Evolutionary conservation across 2,113 vertebrate species (phyloP).

Genomic region (Charadrius vociferus): DNA sequence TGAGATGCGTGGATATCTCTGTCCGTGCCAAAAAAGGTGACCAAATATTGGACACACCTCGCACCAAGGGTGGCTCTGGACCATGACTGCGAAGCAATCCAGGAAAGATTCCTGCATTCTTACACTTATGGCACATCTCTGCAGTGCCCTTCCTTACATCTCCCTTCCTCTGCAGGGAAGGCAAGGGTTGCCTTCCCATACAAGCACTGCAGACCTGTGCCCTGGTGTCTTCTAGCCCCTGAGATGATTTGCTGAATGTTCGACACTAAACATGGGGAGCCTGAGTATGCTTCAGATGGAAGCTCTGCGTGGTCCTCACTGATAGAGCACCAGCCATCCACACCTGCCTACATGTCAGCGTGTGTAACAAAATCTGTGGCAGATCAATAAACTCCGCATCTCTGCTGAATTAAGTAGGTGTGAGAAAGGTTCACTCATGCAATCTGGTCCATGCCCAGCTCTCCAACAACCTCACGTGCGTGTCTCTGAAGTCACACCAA

Average conservation of each 20-base stretch:
- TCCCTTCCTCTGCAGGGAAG: too few relatives aligned
- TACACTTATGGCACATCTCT: background rate
- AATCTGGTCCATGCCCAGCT: background rate
- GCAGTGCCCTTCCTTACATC: too few relatives aligned
- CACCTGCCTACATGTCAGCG: background rate
- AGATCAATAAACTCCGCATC: background rate
- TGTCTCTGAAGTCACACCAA: background rate
- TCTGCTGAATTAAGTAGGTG: background rate
- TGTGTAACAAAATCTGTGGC: background rate
- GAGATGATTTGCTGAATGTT: accelerated
- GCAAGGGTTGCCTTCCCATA: background rate
- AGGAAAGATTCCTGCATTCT: background rate
- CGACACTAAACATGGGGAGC: background rate
- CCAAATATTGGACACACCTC: background rate
- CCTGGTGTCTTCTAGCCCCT: background rate
- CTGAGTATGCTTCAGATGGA: background rate
- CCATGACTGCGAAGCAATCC: background rate
- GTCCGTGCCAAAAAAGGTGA: background rate
- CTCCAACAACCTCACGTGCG: background rate
- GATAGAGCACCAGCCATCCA: background rate
- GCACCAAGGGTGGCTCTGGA: background rate
- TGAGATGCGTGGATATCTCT: accelerated
- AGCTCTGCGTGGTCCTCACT: background rate
- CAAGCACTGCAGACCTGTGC: background rate
- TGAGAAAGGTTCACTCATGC: background rate